Base-by-base conservation (phyloP, 2,113 vertebrate species). In the Sceloporus tristichus region DNA sequence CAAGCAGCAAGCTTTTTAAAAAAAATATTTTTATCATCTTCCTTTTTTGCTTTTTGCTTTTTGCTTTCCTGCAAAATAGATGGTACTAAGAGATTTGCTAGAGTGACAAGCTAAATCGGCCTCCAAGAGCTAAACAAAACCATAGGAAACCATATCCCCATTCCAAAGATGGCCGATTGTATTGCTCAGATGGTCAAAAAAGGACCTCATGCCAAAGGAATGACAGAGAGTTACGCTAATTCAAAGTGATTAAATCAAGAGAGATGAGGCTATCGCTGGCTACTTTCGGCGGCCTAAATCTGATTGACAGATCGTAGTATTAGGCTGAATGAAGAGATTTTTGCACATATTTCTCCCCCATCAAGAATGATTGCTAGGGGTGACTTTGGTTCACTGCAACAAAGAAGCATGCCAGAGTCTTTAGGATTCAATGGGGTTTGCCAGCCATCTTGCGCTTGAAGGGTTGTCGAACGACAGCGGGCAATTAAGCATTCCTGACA, bases 291-390 rank as follows among this genome's bases (percentile, higher is more conserved):
- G 77, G 92, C 88, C 90, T 93, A 91, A 92, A 86, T 92, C 81
- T 93, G 94, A 95, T 91, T 95, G 93, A 93, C 85, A 94, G 93
- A 91, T 79, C 91, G 53, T 90, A 91, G 90, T 86, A 71, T 66
- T 80, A 93, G 87, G 92, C 91, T 90, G 86, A 94, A 95, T 79
- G 83, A 95, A 95, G 88, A 94, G 77, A 59, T 88, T 95, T 95
- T 94, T 89, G 91, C 90, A 91, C 91, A 90, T 92, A 90, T 90
- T 95, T 93, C 91, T 93, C 88, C 77, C 91, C 88, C 92, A 90
- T 96, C 91, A 94, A 96, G 92, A 94, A 84, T 85, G 88, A 92
- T 91, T 94, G 95, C 92, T 95, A 91, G 84, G 89, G 90, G 94
- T 94, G 92, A 92, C 92, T 87, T 92, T 91, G 87, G 81, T 89